These are phyloP conservation scores for Drosophila grimshawi DNA, from an alignment of 1,140 invertebrate genomes.

Conservation along the genomic window DNA sequence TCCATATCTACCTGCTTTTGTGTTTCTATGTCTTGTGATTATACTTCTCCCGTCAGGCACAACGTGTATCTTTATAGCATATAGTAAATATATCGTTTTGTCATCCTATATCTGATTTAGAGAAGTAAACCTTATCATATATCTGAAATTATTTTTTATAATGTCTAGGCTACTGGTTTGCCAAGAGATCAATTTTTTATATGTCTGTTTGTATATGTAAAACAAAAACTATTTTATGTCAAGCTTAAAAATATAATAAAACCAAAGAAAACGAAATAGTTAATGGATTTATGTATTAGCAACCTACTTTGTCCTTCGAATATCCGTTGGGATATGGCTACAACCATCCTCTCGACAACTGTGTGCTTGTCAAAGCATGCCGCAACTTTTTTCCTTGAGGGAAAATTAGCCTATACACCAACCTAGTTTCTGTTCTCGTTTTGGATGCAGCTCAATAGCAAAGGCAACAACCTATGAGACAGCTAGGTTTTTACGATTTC, in stretches of 20 bases:
- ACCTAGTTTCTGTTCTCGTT: no score
- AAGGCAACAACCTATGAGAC: neutral
- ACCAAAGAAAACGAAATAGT: slow-evolving; percentile 33
- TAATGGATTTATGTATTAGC: no score
- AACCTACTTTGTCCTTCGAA: no score
- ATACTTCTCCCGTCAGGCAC: neutral
- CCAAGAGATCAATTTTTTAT: slow-evolving; percentile 3
- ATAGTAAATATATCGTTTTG: neutral
- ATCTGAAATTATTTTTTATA: slow-evolving; percentile 15
- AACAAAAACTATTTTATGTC: slow-evolving; percentile 24
- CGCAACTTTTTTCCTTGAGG: no score
- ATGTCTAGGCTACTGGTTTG: neutral
- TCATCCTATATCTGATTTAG: slow-evolving; percentile 4
- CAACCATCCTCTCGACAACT: no score
- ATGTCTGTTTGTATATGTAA: slow-evolving; percentile 16
- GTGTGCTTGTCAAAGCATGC: no score
- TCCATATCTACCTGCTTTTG: slow-evolving; percentile 30
- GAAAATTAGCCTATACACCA: no score
- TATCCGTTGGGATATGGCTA: no score
- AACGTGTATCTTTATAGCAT: neutral
- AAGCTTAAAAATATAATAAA: slow-evolving; percentile 26
- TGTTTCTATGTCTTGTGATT: slow-evolving; percentile 1
- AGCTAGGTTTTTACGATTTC: no score
- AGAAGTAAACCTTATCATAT: slow-evolving; percentile 14
- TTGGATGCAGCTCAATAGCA: neutral